Evolutionary conservation across 1,140 invertebrate species (phyloP), one percentile per base, ranked within the genome.

Genomic region (Zelostemma sp.): DNA sequence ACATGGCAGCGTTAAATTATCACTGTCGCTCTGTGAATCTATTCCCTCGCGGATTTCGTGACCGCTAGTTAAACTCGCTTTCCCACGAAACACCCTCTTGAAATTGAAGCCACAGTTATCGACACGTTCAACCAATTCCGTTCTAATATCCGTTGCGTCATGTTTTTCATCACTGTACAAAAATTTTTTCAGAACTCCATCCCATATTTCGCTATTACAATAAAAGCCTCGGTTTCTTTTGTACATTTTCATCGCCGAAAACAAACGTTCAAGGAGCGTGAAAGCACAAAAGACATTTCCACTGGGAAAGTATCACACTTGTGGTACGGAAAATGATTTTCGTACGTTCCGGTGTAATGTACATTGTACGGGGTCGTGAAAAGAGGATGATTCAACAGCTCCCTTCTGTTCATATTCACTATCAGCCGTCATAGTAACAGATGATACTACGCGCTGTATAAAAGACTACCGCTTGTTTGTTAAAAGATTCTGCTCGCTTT

Each of bases 391-490:
- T 79, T 79, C 79, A 79, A 79, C 77, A 75, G 74, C 73, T 78
- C 77, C 73, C 76, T 73, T 62, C 73, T 71, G 74, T 68, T 72
- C 54, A 47, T 65, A 65, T 31, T 55, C 25, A 60, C 59, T 47
- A 50, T 53, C 38, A 43, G 31, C 21, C 66, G 70, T 74, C 79
- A 79, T 78, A 73, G 74, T 59, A 43, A 62, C 76, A 79, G 79
- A 80, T 79, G 79, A 81, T 78, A 72, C 71, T 49, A 46, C 21
- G 49, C 49, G 63, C 25, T 62, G 63, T 72, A 72, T 75, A 73
- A 79, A 79, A 74, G 73, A 80, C 74, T 73, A 74, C 73, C 74
- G 77, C 70, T 51, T 80, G 80, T 81, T 80, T 79, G 78, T 80
- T 79, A 76, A 80, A 75, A 79, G 77, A 82, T 82, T 81, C 76